Percentiles rank a stretch among this genome's conserved stretches.
phyloP scores from a whole-genome alignment of 2,888 invertebrate genomes.

The Metopia argyrocephala region DNA sequence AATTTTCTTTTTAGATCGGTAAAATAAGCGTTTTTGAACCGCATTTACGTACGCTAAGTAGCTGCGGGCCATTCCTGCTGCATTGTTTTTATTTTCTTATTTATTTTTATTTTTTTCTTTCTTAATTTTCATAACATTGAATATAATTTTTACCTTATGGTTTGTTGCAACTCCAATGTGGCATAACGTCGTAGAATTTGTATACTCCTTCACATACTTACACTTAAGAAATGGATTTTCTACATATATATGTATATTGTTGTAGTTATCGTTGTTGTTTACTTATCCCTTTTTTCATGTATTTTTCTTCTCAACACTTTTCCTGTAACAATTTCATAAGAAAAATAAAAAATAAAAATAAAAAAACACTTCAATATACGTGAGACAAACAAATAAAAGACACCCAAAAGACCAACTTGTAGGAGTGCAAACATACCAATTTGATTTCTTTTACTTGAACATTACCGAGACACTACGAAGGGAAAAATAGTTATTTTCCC shows the following conservation, averaged over 20 bases:
- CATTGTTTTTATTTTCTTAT: not conserved
- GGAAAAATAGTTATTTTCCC: conserved; percentile 6
- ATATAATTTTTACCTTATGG: conserved; percentile 33
- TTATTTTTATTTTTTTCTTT: not conserved
- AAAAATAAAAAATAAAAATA: not conserved
- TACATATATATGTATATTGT: conserved; percentile 33
- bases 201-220: no score
- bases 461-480: not conserved
- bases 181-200: conserved; percentile 35
- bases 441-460: conserved; percentile 41
- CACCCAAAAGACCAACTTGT: conserved; percentile 65
- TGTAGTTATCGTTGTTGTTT: conserved; percentile 9
- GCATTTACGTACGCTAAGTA: no score
- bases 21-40: no score
- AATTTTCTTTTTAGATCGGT: no score
- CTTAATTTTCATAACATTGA: not conserved
- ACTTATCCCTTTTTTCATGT: conserved; percentile 16
- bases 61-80: conserved; percentile 6
- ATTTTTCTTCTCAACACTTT: conserved; percentile 53
- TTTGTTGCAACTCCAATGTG: conserved; percentile 59
- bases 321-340: not conserved
- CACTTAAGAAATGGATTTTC: conserved; percentile 28
- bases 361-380: conserved; percentile 27
- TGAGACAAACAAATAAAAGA: conserved; percentile 54
- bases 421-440: conserved; percentile 46